These are phyloP conservation scores for Leptodactylus fuscus DNA, from an alignment of 2,113 vertebrate species.

Conservation along the genomic window DNA sequence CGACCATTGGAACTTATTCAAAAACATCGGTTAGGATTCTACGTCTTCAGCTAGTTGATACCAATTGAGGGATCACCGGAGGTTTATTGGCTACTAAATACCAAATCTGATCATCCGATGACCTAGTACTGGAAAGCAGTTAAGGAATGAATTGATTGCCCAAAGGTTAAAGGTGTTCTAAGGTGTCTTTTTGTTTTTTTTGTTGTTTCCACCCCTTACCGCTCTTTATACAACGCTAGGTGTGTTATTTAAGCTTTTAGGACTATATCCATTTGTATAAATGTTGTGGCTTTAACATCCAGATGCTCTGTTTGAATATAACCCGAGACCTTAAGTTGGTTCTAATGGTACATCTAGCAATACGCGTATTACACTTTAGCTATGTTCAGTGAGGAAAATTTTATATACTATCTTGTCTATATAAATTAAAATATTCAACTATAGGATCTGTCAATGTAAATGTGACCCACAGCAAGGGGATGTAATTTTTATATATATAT, in stretches of 20 bases:
- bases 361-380: not conserved
- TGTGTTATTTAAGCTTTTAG: not conserved
- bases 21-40: not conserved
- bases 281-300: not conserved
- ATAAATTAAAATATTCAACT: constrained; percentile 23
- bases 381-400: not conserved
- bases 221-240: not conserved
- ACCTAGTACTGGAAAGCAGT: not conserved
- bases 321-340: not conserved
- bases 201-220: not conserved
- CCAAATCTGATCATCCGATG: not conserved
- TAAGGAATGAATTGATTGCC: not conserved
- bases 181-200: not conserved
- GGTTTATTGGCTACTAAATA: not conserved
- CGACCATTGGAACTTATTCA: not conserved
- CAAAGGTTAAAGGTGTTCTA: not conserved
- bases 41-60: too few relatives aligned
- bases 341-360: constrained; percentile 10
- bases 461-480: constrained; percentile 31
- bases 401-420: constrained; percentile 9
- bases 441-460: constrained; percentile 22
- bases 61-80: not conserved
- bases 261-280: not conserved
- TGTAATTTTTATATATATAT: constrained; percentile 39
- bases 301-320: not conserved